Evolutionary conservation across 1,140 invertebrate genomes (phyloP), one percentile per base, ranked within the genome.

Genomic region (Drosophila punjabiensis): DNA sequence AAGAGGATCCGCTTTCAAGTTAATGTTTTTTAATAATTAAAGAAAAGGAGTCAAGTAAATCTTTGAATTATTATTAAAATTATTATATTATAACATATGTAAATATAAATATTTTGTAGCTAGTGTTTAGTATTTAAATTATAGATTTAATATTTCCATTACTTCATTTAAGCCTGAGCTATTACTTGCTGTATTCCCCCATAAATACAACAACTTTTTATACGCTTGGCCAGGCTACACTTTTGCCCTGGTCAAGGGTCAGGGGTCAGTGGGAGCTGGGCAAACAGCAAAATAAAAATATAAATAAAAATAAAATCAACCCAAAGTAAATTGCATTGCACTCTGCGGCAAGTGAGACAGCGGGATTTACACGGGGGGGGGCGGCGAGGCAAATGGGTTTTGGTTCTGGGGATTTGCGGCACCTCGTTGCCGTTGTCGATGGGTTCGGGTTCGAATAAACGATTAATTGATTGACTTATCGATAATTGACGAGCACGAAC

Each of bases 141-240:
- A n/a, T 4, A 16, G 18, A 11, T 9, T 28, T 28, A 28, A 7
- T 28, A 48, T 28, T 14, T 48, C 16, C 45, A 24, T 14, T 48
- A 24, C 20, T 2, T 28, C 16, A 28, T 16, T 50, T 28, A 14
- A 16, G 7, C 14, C 47, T 28, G 11, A 20, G 45, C 50, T 24
- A 32, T 47, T 65, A 33, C 48, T 28, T 43, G n/a, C 65, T 81
- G 79, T 62, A 58, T 59, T 71, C 86, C 14, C 62, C 75, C 79
- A 86, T 86, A 82, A 79, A 79, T 82, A 82, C 55, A 75, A 56
- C n/a, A 14, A 8, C 74, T 85, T 75, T 85, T 85, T 81, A 79
- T 50, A 62, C 64, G 74, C 68, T 32, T 45, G 43, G 71, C 55
- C 30, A 55, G 50, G 60, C 70, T 45, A 33, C 20, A 56, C 53